Conservation (phyloP, 2,888 invertebrate genomes). For the Conistra vaccinii region DNA sequence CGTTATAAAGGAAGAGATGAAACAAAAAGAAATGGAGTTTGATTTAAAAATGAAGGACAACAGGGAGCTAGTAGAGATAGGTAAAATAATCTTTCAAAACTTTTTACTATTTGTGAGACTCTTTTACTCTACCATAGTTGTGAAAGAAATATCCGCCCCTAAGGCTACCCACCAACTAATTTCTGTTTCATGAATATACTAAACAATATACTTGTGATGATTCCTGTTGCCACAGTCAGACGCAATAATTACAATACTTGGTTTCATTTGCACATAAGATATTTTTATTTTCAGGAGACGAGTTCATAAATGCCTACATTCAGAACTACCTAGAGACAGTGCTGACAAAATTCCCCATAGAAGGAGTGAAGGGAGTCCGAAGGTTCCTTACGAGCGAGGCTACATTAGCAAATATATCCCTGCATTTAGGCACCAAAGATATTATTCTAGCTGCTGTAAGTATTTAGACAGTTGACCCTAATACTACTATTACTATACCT, state of each 20-base stretch:
- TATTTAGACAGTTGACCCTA: not conserved
- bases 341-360: slow-evolving; percentile 94
- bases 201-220: not conserved
- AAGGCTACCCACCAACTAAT: too few species aligned
- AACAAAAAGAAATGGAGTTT: slow-evolving; percentile 93
- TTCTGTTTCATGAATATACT: not conserved
- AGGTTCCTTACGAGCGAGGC: slow-evolving; percentile 92
- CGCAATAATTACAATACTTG: not conserved
- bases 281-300: slow-evolving; percentile 85
- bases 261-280: not conserved
- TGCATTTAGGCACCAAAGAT: slow-evolving; percentile 95
- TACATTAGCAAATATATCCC: slow-evolving; percentile 93
- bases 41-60: slow-evolving; percentile 93
- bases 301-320: slow-evolving; percentile 92
- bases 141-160: too few species aligned
- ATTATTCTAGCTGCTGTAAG: slow-evolving; percentile 94
- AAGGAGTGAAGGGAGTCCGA: slow-evolving; percentile 93
- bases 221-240: not conserved
- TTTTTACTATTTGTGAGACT: not conserved
- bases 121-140: not conserved
- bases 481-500: not conserved
- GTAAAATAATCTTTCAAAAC: slow-evolving; percentile 66
- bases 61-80: slow-evolving; percentile 92
- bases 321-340: slow-evolving; percentile 92
- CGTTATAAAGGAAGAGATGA: slow-evolving; percentile 93